Evolutionary conservation across 2,888 invertebrate species (phyloP).

Genomic region (Eupithecia dodoneata): DNA sequence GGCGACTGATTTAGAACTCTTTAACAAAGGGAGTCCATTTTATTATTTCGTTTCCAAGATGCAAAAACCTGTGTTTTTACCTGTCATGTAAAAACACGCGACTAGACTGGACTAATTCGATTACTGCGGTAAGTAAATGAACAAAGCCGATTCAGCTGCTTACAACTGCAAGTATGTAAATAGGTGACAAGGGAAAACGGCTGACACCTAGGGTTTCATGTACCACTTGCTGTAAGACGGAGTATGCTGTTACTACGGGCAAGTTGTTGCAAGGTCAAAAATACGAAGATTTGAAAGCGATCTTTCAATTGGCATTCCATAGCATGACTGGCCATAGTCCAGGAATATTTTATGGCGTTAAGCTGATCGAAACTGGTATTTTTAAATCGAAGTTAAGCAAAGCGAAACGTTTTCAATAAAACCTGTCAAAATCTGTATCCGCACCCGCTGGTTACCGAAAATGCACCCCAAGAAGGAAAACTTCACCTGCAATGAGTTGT

Average conservation of each 20-base stretch:
- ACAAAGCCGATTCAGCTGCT: slow-evolving; percentile 75
- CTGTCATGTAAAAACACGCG: slow-evolving; percentile 47
- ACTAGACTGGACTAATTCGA: slow-evolving; percentile 63
- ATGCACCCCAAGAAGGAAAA: not conserved
- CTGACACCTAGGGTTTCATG: slow-evolving; percentile 77
- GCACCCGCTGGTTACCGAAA: not conserved
- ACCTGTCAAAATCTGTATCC: not conserved
- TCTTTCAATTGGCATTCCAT: not conserved
- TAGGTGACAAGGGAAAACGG: slow-evolving; percentile 52
- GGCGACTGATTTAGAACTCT: not conserved
- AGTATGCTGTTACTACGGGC: not conserved
- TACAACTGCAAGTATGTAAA: slow-evolving; percentile 50
- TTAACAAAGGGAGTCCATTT: not conserved
- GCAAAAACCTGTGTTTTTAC: not conserved
- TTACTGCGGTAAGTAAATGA: slow-evolving; percentile 67
- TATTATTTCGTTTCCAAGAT: not conserved
- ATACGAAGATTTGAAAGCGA: not conserved
- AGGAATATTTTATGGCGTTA: not conserved
- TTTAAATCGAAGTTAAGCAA: not conserved
- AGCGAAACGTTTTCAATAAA: not conserved
- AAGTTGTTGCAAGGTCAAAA: not conserved
- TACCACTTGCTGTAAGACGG: slow-evolving; percentile 3
- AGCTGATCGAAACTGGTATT: not conserved
- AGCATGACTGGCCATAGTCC: too few relatives aligned
- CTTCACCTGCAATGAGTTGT: not conserved